Conservation (phyloP, 2,888 invertebrate species). For the Epirrhoe tristata region DNA sequence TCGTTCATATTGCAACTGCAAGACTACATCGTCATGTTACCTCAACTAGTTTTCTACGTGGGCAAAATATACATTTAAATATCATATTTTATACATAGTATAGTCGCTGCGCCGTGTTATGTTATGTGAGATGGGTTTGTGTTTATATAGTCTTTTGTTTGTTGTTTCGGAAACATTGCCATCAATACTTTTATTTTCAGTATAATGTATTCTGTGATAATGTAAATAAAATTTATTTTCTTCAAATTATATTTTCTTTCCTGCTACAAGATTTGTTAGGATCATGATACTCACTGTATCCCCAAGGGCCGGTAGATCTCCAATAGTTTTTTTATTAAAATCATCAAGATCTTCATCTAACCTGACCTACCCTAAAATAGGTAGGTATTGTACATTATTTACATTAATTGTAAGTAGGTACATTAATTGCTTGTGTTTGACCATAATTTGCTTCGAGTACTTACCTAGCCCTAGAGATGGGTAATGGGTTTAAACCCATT, state of each 20-base stretch:
- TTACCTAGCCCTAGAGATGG: too few relatives aligned
- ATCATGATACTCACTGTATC: too few relatives aligned
- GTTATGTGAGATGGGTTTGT: neutral
- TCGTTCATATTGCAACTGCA: slow-evolving; percentile 21
- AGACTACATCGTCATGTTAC: slow-evolving; percentile 12
- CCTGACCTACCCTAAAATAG: too few relatives aligned
- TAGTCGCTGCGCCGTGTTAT: neutral
- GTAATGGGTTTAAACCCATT: too few relatives aligned
- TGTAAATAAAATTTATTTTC: slow-evolving; percentile 19
- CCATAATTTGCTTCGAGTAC: too few relatives aligned
- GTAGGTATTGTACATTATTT: too few relatives aligned
- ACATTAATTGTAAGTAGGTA: too few relatives aligned
- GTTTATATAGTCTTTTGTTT: slow-evolving; percentile 8
- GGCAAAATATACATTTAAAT: slow-evolving; percentile 4
- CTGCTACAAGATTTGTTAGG: neutral
- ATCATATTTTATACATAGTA: too few relatives aligned
- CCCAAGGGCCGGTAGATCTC: too few relatives aligned
- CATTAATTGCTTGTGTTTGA: too few relatives aligned
- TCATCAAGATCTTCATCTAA: too few relatives aligned
- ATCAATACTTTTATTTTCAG: slow-evolving; percentile 16
- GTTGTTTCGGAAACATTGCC: slow-evolving; percentile 5
- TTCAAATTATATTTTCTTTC: neutral
- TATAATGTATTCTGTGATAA: slow-evolving; percentile 37
- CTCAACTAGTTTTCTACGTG: neutral
- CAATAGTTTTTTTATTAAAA: too few relatives aligned